Base-by-base conservation (phyloP, 2,888 invertebrate genomes). In the Euclidia mi region DNA sequence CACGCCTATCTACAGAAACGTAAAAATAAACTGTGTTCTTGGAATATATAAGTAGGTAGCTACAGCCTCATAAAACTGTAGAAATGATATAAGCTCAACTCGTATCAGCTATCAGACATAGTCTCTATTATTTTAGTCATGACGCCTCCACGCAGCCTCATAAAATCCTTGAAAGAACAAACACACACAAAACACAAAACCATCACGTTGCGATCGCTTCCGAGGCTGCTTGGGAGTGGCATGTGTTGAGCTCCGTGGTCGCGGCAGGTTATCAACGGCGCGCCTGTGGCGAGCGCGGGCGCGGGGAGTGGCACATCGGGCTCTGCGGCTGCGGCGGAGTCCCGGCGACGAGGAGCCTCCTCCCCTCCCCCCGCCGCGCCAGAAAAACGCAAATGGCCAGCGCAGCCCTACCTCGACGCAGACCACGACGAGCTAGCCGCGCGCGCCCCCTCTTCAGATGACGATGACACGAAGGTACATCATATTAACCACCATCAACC, bases 301-400 rank as follows among this genome's bases (percentile, higher is more conserved):
- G 70, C 81, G 60, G 73, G 42, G n/a, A 45, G 71, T 50, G 74
- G 70, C 56, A 78, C 69, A 48, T 68, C 56, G 62, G 70, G 62
- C 70, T 29, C 52, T 60, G 79, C 71, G 49, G 68, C 71, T 63
- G 71, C 76, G 69, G 79, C 82, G 38, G 90, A 89, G 81, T 90
- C 89, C 55, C 91, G 87, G 78, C 92, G 88, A 35, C 89, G 91
- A 61, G 91, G 89, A 32, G 94, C 91, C 31, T 93, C 91, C 55
- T 91, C 93, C n/a, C 91, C 95, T 87, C 95, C 82, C 88, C 81
- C 93, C 94, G 91, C 70, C 89, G 95, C 84, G 88, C 96, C 75
- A 95, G 97, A 56, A 96, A 97, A 92, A 97, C 97, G 92, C 95
- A 97, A 79, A 97, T 97, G 90, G 97, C 96, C 90, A 28, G 90